Evolutionary conservation across 2,113 vertebrate species (phyloP).

Genomic region (Centropus bengalensis): DNA sequence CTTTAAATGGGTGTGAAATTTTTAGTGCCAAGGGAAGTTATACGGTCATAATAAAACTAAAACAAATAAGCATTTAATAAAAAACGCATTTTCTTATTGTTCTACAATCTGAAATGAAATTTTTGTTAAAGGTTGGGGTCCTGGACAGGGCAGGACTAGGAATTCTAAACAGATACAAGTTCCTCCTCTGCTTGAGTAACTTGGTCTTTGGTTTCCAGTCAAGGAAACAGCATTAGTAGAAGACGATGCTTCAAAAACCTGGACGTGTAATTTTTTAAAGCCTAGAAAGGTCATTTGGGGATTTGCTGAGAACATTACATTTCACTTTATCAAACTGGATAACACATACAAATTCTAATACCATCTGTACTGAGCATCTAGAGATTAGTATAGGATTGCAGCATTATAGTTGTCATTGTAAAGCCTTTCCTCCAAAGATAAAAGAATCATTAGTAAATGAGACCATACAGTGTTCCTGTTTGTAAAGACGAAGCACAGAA

Average conservation of each 20-base stretch:
- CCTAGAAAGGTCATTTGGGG: not conserved
- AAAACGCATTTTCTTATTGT: not conserved
- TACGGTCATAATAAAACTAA: not conserved
- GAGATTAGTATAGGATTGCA: conserved; percentile 28
- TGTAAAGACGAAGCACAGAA: not conserved
- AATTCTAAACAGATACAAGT: not conserved
- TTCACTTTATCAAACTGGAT: not conserved
- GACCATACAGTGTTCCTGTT: not conserved
- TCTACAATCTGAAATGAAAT: not conserved
- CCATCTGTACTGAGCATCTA: not conserved
- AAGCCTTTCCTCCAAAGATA: conserved; percentile 2
- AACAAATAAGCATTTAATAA: not conserved
- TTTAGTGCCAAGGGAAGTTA: not conserved
- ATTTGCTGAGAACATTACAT: not conserved
- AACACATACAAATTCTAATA: not conserved
- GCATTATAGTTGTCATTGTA: not conserved
- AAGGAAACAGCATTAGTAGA: not conserved
- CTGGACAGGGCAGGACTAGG: not conserved
- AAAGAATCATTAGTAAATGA: not conserved
- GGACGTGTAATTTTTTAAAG: not conserved
- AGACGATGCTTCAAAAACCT: not conserved
- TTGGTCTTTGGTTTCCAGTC: not conserved
- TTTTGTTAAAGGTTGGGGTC: not conserved
- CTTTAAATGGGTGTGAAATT: not conserved
- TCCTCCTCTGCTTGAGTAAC: not conserved